Evolutionary conservation across 2,113 vertebrate genomes (phyloP).

Genomic region (Pionites leucogaster): DNA sequence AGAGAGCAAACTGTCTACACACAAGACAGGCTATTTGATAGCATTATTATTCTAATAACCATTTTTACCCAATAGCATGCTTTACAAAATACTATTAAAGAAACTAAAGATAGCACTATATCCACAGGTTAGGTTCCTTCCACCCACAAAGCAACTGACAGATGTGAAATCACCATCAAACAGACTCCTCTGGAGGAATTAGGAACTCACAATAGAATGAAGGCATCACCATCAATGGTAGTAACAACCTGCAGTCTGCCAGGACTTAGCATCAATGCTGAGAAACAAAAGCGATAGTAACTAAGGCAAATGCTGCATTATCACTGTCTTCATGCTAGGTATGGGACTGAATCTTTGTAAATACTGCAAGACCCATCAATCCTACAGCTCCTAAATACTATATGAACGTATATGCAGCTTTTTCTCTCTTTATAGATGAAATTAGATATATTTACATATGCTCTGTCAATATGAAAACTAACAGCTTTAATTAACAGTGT

Average conservation of each 20-base stretch:
- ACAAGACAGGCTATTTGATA: neutral
- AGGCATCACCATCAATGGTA: neutral
- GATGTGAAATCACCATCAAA: neutral
- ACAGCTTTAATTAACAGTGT: neutral
- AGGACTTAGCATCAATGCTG: neutral
- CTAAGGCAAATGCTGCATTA: neutral
- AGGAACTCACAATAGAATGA: neutral
- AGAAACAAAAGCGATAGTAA: neutral
- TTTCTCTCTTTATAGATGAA: neutral
- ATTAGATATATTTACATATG: neutral
- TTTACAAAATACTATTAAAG: neutral
- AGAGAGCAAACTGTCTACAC: neutral
- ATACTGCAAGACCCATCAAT: neutral
- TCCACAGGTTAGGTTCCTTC: neutral
- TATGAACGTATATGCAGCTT: neutral
- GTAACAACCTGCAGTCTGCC: neutral
- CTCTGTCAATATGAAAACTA: neutral
- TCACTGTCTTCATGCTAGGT: neutral
- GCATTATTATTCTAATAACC: neutral
- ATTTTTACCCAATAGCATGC: neutral
- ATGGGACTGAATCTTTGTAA: neutral
- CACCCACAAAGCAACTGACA: neutral
- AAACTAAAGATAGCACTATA: neutral
- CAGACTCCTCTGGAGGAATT: neutral
- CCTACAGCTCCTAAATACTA: neutral